A percentile compares a stretch with the other conserved stretches of the same genome.
These are phyloP conservation scores for Thereva nobilitata DNA, from an alignment of 2,888 invertebrate species.

Conservation along the genomic window DNA sequence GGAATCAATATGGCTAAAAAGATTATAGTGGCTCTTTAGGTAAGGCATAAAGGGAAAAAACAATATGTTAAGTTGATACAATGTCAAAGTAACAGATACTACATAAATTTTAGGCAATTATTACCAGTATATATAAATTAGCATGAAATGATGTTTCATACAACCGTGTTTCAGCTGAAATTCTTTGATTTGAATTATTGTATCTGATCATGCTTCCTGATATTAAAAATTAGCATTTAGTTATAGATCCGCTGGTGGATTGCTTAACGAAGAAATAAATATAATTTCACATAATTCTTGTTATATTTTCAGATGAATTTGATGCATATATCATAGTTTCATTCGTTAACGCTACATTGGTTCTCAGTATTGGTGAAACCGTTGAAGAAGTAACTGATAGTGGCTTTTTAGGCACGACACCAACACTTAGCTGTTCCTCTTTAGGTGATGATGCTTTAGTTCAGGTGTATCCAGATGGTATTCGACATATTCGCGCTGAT, in stretches of 20 bases:
- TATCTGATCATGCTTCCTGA: conserved; percentile 35
- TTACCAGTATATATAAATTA: no score
- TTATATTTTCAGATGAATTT: conserved; percentile 86
- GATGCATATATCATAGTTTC: conserved; percentile 99
- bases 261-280: neutral
- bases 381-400: conserved; percentile 99
- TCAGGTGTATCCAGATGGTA: conserved; percentile 98
- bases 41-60: conserved; percentile 20
- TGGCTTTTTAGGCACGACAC: conserved; percentile 97
- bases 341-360: conserved; percentile 96
- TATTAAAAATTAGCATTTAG: no score
- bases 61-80: no score
- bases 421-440: conserved; percentile 96
- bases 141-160: conserved; percentile 37
- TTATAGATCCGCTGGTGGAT: no score
- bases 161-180: conserved; percentile 69
- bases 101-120: no score
- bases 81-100: no score
- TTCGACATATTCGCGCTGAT: conserved; percentile 96
- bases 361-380: conserved; percentile 98
- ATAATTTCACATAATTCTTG: conserved; percentile 4
- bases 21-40: conserved; percentile 43
- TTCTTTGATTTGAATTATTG: conserved; percentile 61
- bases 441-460: conserved; percentile 97
- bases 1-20: conserved; percentile 45